A percentile compares a stretch with the other conserved stretches of the same genome.
Evolutionary conservation across 1,140 invertebrate genomes (phyloP).

Genomic region (Caenorhabditis tropicalis): DNA sequence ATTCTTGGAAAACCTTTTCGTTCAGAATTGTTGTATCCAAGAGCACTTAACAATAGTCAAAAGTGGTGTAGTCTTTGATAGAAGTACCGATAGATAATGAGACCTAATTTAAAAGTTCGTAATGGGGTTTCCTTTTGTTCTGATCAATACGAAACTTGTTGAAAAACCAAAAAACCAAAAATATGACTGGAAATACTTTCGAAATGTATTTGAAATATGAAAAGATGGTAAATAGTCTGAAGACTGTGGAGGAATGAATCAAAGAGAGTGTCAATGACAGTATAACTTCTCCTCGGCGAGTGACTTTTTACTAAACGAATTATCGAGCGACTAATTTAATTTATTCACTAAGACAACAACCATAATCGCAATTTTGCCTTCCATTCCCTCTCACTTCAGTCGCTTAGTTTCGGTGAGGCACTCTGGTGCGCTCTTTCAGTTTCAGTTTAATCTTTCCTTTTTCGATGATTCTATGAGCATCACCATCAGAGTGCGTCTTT

Average conservation of each 20-base stretch:
- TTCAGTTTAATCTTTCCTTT: background rate
- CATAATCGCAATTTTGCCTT: constrained; percentile 42
- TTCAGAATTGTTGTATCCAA: no score
- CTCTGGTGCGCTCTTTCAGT: background rate
- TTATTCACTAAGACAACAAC: constrained; percentile 44
- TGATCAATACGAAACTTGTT: background rate
- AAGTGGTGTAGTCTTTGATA: no score
- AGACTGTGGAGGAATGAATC: background rate
- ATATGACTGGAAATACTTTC: background rate
- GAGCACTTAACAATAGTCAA: no score
- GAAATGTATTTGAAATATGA: background rate
- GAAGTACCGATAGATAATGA: background rate
- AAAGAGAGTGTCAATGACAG: constrained; percentile 28
- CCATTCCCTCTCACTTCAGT: constrained; percentile 3
- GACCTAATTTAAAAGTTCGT: background rate
- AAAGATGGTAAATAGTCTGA: background rate
- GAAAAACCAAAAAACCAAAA: background rate
- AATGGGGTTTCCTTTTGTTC: background rate
- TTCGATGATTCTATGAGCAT: no score
- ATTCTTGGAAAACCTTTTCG: no score
- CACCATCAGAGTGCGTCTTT: no score
- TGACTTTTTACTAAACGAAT: constrained; percentile 41
- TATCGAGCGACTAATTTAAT: constrained; percentile 45
- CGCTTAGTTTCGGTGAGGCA: constrained; percentile 25
- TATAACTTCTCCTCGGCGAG: constrained; percentile 11